Evolutionary conservation across 2,113 vertebrate species (phyloP).

Genomic region (Hyaena hyaena): DNA sequence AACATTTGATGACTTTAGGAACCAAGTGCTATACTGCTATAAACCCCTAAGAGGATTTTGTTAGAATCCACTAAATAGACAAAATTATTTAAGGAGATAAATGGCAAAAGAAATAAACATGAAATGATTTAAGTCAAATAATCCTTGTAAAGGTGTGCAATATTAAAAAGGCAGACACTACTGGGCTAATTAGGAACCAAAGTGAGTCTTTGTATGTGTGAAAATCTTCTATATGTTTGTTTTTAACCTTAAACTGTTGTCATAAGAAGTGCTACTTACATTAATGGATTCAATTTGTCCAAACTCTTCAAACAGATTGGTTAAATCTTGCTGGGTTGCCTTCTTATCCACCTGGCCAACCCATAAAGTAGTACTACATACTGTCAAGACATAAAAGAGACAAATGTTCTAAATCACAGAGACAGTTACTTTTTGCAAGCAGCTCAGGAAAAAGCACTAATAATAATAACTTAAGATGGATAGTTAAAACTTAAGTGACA

Average conservation of each 20-base stretch:
- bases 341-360: slow-evolving; percentile 99
- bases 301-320: slow-evolving; percentile 99
- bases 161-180: neutral
- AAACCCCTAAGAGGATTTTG: neutral
- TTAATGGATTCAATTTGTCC: slow-evolving; percentile 99
- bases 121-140: neutral
- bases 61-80: neutral
- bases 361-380: slow-evolving; percentile 99
- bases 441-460: neutral
- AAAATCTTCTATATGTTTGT: neutral
- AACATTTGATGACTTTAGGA: neutral
- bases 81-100: neutral
- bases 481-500: neutral
- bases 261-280: slow-evolving; percentile 86
- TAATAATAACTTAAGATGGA: neutral
- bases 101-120: neutral
- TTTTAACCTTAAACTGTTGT: neutral
- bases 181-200: neutral
- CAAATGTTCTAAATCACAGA: neutral
- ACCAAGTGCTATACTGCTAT: neutral
- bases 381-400: slow-evolving; percentile 84
- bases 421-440: neutral
- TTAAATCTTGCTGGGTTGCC: slow-evolving; percentile 98
- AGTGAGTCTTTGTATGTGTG: neutral
- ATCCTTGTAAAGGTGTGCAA: neutral